Conservation (phyloP, 2,888 invertebrate species). For the Drosophila neutralis region DNA sequence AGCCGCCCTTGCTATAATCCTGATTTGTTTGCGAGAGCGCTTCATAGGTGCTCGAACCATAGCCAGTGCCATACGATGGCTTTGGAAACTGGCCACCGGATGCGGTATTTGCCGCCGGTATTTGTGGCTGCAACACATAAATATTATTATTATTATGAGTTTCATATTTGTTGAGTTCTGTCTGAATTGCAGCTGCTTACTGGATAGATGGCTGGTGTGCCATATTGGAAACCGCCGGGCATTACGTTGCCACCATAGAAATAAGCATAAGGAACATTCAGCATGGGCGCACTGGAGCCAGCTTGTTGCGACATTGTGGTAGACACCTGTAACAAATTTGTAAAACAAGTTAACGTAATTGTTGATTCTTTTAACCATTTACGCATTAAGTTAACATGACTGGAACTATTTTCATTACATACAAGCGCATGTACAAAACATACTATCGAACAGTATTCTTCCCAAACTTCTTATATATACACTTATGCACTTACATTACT, state of each 20-base stretch:
- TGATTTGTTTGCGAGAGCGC: constrained; percentile 85
- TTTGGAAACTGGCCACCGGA: constrained; percentile 90
- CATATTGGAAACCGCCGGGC: constrained; percentile 90
- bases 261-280: constrained; percentile 86
- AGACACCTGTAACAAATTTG: constrained; percentile 86
- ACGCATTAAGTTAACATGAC: background rate
- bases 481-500: constrained; percentile 81
- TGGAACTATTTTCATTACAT: background rate
- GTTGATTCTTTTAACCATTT: background rate
- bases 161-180: background rate
- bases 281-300: constrained; percentile 85
- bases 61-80: constrained; percentile 87
- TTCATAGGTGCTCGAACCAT: constrained; percentile 88
- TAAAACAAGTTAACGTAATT: background rate
- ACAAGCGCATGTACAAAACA: too few species aligned
- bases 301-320: constrained; percentile 90
- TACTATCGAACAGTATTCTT: too few species aligned
- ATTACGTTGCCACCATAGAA: constrained; percentile 89
- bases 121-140: constrained; percentile 85
- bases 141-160: background rate
- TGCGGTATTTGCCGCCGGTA: constrained; percentile 90
- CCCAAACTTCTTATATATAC: background rate
- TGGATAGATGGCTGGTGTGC: constrained; percentile 89
- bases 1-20: constrained; percentile 85
- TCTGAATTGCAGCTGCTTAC: constrained; percentile 84